Conservation (phyloP, 2,888 invertebrate species). For the Acleris cristana region DNA sequence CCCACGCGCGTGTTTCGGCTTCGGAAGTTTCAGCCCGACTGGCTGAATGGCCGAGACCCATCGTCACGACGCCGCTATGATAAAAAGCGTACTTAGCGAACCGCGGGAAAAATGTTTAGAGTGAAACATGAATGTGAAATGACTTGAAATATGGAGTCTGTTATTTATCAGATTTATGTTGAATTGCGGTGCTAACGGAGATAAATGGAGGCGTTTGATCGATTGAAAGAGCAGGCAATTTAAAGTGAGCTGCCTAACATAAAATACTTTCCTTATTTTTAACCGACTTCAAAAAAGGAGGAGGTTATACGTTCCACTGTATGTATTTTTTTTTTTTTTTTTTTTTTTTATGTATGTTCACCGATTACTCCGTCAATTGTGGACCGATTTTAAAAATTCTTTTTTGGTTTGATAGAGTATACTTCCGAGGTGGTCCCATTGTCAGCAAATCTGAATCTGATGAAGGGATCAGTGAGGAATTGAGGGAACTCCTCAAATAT, state of each 20-base stretch:
- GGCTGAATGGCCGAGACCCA: conserved; percentile 28
- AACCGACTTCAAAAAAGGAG: no score
- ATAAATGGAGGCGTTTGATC: conserved; percentile 5
- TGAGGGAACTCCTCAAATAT: no score
- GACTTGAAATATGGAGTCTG: conserved; percentile 21
- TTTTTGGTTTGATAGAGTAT: no score
- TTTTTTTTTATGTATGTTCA: no score
- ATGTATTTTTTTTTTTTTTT: no score
- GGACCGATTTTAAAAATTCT: no score
- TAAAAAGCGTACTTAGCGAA: conserved; percentile 27
- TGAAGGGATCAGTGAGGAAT: no score
- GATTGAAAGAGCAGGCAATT: background rate
- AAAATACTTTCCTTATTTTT: no score
- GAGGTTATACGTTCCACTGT: no score
- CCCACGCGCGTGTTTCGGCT: conserved; percentile 17
- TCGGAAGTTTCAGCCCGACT: conserved; percentile 26
- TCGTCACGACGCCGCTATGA: conserved; percentile 16
- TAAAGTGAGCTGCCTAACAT: background rate
- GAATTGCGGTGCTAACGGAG: background rate
- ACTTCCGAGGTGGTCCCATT: no score
- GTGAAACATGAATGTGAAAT: conserved; percentile 26
- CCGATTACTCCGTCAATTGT: no score
- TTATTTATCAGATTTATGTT: conserved; percentile 22
- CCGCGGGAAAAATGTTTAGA: conserved; percentile 18
- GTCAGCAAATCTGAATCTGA: no score